Evolutionary conservation across 2,797 vertebrate species (phyloP).

Genomic region (Labeo calbasu): DNA sequence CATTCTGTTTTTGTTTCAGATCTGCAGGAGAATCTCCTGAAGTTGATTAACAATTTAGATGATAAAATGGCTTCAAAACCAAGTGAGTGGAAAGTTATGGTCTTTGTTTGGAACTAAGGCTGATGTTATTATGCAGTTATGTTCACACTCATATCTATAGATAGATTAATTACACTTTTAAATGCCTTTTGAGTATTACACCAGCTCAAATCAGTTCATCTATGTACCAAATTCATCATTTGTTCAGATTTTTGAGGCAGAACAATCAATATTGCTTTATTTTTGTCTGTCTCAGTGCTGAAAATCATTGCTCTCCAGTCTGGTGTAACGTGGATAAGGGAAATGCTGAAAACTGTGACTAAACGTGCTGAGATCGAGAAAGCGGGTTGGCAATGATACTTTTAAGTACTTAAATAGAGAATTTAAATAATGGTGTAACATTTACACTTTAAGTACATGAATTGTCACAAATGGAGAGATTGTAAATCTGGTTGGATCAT

Average conservation of each 20-base stretch:
- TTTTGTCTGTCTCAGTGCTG: slow-evolving; percentile 29
- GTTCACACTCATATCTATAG: not conserved
- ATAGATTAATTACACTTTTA: not conserved
- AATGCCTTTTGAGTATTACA: not conserved
- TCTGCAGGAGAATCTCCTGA: slow-evolving; percentile 25
- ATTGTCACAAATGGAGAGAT: not conserved
- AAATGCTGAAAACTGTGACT: slow-evolving; percentile 29
- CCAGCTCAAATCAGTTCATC: not conserved
- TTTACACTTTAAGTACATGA: not conserved
- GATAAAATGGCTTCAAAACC: slow-evolving; percentile 13
- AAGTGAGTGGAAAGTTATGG: slow-evolving; percentile 18
- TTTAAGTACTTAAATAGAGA: not conserved
- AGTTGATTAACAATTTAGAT: slow-evolving; percentile 13
- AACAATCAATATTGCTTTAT: not conserved
- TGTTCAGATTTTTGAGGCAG: not conserved
- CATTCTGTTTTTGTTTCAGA: slow-evolving; percentile 15
- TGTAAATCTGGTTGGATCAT: not conserved
- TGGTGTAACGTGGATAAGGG: slow-evolving; percentile 31
- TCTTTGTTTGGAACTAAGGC: not conserved
- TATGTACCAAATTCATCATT: not conserved
- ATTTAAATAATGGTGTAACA: not conserved
- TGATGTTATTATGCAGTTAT: slow-evolving; percentile 1
- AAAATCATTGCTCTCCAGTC: slow-evolving; percentile 31
- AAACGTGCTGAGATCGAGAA: not conserved
- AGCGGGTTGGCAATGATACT: slow-evolving; percentile 1